Conservation (phyloP, 2,888 invertebrate genomes). For the Ptychoptera albimana region DNA sequence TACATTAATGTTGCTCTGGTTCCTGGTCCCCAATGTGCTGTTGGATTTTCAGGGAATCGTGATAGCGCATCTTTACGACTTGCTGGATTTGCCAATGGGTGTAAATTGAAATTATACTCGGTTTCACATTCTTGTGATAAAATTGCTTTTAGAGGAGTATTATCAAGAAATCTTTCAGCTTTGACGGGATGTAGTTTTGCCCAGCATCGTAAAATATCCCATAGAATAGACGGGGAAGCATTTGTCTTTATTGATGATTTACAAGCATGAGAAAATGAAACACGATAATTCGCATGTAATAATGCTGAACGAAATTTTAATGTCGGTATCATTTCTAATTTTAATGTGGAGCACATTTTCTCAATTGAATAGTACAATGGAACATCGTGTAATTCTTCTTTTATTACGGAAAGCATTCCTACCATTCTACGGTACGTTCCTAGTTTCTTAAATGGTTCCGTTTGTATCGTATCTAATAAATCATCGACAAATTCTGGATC, state of each 20-base stretch:
- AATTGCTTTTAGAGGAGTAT: conserved; percentile 30
- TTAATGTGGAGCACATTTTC: conserved; percentile 55
- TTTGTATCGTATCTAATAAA: conserved; percentile 38
- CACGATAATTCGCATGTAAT: conserved; percentile 74
- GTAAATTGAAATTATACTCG: conserved; percentile 31
- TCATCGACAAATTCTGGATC: conserved; percentile 55
- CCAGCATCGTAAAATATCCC: conserved; percentile 87
- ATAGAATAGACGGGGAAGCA: conserved; percentile 70
- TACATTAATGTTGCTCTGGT: conserved; percentile 62
- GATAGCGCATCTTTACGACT: conserved; percentile 56
- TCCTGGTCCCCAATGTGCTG: conserved; percentile 84
- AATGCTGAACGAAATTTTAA: conserved; percentile 66
- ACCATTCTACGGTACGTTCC: conserved; percentile 58
- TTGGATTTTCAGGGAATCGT: conserved; percentile 77
- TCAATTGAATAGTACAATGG: conserved; percentile 82
- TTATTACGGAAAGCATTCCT: conserved; percentile 65
- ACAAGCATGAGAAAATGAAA: conserved; percentile 82
- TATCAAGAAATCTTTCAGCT: conserved; percentile 37
- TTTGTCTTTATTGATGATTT: conserved; percentile 83
- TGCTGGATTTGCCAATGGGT: conserved; percentile 58
- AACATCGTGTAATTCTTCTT: conserved; percentile 66
- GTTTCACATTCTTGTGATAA: conserved; percentile 35
- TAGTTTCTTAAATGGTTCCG: conserved; percentile 31
- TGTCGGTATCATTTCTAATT: conserved; percentile 54
- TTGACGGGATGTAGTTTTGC: conserved; percentile 49